phyloP scores from a whole-genome alignment of 2,888 invertebrate species.

The Harmothoe impar region DNA sequence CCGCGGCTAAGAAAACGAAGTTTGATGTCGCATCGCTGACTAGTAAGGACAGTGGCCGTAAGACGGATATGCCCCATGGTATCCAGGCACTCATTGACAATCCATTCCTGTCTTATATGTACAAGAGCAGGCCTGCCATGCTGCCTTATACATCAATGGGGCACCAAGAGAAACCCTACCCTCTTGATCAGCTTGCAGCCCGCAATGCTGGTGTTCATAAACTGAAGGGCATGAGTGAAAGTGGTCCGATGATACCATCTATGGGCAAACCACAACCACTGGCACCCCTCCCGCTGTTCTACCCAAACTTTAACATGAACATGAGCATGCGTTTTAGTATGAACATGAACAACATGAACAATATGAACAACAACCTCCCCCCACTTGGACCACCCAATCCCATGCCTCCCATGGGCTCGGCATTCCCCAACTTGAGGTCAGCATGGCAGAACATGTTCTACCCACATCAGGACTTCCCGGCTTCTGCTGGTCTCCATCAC shows the following conservation, averaged over 20 bases:
- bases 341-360: conserved; percentile 55
- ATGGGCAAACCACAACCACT: conserved; percentile 33
- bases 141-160: neutral
- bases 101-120: conserved; percentile 42
- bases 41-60: neutral
- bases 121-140: conserved; percentile 5
- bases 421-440: neutral
- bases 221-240: neutral
- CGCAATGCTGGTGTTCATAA: neutral
- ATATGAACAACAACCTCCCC: conserved; percentile 40
- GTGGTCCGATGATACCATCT: neutral
- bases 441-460: conserved; percentile 56
- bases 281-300: conserved; percentile 11
- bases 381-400: neutral
- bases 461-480: conserved; percentile 33
- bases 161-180: neutral
- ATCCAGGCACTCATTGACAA: neutral
- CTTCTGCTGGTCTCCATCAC: neutral
- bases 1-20: neutral
- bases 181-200: neutral
- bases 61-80: too few species aligned
- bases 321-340: conserved; percentile 51
- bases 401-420: neutral
- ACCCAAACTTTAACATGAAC: conserved; percentile 41
- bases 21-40: conserved; percentile 30